Base-by-base conservation (phyloP, 2,888 invertebrate genomes). In the Drosophila neotestacea region DNA sequence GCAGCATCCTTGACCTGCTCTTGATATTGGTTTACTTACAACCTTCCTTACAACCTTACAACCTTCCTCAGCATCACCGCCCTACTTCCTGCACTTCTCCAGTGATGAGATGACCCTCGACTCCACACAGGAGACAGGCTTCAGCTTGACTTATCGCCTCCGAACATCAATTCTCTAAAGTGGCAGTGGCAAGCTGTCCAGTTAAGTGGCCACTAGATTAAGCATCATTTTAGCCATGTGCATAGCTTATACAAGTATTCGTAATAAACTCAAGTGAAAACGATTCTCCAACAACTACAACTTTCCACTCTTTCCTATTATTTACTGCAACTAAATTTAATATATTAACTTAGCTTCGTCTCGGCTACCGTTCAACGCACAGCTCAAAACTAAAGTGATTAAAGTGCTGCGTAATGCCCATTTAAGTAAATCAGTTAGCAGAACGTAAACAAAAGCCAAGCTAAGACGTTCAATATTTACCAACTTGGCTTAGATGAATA, bases 41-140 rank as follows among this genome's bases (percentile, higher is more conserved):
- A 36, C 16, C 16, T 16, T 16, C 16, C 16, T 3, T 10, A 61
- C 78, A 6, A 6, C 6, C 32, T 32, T 32, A 6, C 6, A 6
- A 32, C 73, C 61, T 73, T 89, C 86, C 30, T 92, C 93, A 0
- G 94, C 95, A 0, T 94, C 94, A 0, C 95, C 95, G 0, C 95
- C 95, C 0, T 93, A 95, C 13, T 93, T 93, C 84, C 93, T 95
- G 0, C 92, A 93, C 74, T 95, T 95, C 93, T 93, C 93, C 84
- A 94, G 94, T 34, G 94, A 94, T 87, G 93, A 93, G 58, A 72
- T 93, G 36, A 89, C 87, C 28, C 46, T 76, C 32, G 86, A 91
- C 54, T 22, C 66, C 27, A 46, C 79, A n/a, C 59, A 77, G 6
- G 92, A 92, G 65, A 83, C 85, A 4, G 92, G 92, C 10, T 92